Conservation (phyloP, 1,140 invertebrate genomes). For the Oryzaephilus surinamensis region DNA sequence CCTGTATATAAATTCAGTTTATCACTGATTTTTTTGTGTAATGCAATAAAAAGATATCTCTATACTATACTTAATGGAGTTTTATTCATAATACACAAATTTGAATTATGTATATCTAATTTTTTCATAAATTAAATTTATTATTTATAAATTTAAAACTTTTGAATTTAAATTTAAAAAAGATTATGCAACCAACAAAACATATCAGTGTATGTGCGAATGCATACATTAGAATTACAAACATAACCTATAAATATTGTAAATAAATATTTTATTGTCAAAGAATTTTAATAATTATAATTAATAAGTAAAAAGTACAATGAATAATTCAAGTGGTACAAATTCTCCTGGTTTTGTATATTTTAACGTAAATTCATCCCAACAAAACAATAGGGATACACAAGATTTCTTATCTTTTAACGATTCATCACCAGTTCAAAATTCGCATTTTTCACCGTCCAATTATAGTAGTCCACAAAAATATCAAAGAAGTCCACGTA, state of each 20-base stretch:
- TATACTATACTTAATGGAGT: not conserved
- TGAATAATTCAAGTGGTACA: constrained; percentile 9
- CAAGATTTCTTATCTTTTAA: constrained; percentile 11
- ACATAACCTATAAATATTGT: not conserved
- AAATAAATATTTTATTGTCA: no score
- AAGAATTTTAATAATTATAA: no score
- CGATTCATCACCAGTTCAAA: constrained; percentile 3
- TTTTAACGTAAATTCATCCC: constrained; percentile 5
- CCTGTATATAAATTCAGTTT: constrained; percentile 15
- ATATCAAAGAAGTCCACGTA: constrained; percentile 10
- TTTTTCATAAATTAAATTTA: not conserved
- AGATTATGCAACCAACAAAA: no score
- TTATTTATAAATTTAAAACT: not conserved
- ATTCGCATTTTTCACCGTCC: constrained; percentile 2
- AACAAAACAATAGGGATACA: constrained; percentile 4
- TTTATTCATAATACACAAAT: no score
- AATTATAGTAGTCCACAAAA: constrained; percentile 11
- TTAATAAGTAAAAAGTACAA: constrained; percentile 4
- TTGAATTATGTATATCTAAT: not conserved
- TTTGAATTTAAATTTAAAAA: no score
- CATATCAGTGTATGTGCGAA: not conserved
- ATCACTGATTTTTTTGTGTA: constrained; percentile 20
- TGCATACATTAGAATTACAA: not conserved
- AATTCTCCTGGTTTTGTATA: constrained; percentile 12
- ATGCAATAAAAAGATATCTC: constrained; percentile 15